Evolutionary conservation across 2,888 invertebrate genomes (phyloP).

Genomic region (Digitonthophagus gazella): DNA sequence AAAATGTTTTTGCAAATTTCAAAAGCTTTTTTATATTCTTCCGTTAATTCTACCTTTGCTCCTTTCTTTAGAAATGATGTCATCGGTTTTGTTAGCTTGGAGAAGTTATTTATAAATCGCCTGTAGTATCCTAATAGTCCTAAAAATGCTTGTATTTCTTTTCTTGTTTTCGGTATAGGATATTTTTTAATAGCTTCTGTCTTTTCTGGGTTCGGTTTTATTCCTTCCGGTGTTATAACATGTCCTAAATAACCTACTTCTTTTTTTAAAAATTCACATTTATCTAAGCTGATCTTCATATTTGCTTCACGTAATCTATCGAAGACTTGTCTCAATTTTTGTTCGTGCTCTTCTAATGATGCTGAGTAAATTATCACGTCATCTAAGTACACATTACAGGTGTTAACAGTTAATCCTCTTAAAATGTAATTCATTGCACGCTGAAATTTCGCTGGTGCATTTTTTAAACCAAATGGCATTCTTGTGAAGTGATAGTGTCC

Average conservation of each 20-base stretch:
- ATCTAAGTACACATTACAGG: conserved; percentile 33
- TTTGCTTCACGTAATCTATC: conserved; percentile 27
- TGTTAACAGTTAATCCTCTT: neutral
- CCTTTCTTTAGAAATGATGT: conserved; percentile 32
- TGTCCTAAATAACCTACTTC: too few species aligned
- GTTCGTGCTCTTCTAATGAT: conserved; percentile 31
- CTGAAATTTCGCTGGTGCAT: conserved; percentile 36
- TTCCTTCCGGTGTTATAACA: too few species aligned
- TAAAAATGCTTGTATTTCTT: too few species aligned
- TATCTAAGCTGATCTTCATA: conserved; percentile 32
- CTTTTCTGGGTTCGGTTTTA: too few species aligned
- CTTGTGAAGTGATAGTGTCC: too few species aligned
- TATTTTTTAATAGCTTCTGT: too few species aligned
- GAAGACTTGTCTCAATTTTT: too few species aligned
- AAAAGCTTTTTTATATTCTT: conserved; percentile 15
- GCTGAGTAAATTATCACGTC: conserved; percentile 36
- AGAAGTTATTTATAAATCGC: too few species aligned
- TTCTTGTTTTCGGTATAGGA: too few species aligned
- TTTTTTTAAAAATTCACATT: conserved; percentile 22
- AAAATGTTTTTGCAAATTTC: conserved; percentile 14
- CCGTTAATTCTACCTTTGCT: conserved; percentile 22
- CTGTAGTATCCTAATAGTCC: too few species aligned
- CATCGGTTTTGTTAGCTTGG: conserved; percentile 13
- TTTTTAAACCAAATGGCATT: too few species aligned
- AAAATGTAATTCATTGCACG: conserved; percentile 33